These are phyloP conservation scores for Phalloptychus januarius DNA, from an alignment of 2,797 vertebrate species.

Conservation along the genomic window DNA sequence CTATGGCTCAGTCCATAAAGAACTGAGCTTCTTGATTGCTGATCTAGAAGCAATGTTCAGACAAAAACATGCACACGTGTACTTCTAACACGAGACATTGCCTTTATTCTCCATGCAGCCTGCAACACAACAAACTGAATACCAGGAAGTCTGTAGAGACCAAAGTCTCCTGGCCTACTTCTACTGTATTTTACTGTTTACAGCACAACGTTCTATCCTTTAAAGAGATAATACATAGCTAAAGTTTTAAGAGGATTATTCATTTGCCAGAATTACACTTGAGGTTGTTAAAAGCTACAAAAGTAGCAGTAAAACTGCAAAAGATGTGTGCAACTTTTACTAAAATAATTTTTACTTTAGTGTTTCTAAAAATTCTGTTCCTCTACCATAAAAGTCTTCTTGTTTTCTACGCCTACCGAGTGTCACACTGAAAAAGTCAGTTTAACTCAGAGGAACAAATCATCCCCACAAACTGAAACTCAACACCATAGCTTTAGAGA, in stretches of 20 bases:
- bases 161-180: constrained; percentile 47
- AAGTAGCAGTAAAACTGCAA: not conserved
- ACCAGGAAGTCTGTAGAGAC: constrained; percentile 43
- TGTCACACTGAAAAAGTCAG: constrained; percentile 39
- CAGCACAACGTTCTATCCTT: constrained; percentile 24
- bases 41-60: constrained; percentile 4
- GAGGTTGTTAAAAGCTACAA: not conserved
- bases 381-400: constrained; percentile 16
- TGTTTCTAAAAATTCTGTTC: constrained; percentile 5
- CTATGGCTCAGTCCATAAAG: not conserved
- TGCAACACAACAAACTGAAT: constrained; percentile 23
- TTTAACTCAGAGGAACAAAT: constrained; percentile 60
- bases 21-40: too few species aligned
- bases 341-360: too few species aligned
- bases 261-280: constrained; percentile 8
- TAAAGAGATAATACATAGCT: constrained; percentile 26
- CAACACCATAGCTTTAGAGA: constrained; percentile 70
- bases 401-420: constrained; percentile 12
- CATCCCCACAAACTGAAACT: constrained; percentile 70
- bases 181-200: constrained; percentile 9
- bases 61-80: constrained; percentile 3
- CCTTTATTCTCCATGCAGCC: constrained; percentile 16
- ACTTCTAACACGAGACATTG: constrained; percentile 5
- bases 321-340: too few species aligned
- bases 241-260: constrained; percentile 44